Percentiles rank a stretch among this genome's conserved stretches.
Conservation (phyloP, 2,797 vertebrate genomes). For the Eleutherodactylus coqui region DNA sequence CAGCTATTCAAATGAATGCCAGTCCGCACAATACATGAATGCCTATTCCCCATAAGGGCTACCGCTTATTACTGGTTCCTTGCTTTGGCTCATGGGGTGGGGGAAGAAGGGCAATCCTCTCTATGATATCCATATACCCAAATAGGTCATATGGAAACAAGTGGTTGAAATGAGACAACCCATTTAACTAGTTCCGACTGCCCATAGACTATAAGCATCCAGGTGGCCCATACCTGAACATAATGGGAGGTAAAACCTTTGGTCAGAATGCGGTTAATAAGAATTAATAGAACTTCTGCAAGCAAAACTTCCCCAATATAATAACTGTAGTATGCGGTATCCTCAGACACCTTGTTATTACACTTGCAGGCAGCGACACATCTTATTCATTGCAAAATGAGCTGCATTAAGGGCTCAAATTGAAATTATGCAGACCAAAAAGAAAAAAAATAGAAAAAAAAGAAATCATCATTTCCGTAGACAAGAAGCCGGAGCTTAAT, state of each 20-base stretch:
- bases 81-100: too few relatives aligned
- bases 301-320: too few relatives aligned
- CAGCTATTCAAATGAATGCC: too few relatives aligned
- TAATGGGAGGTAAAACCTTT: too few relatives aligned
- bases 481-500: constrained; percentile 23
- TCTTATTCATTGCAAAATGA: background rate
- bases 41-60: too few relatives aligned
- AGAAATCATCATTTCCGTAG: constrained; percentile 15
- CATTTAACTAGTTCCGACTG: too few relatives aligned
- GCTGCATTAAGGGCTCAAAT: background rate
- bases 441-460: background rate
- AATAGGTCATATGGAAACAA: background rate
- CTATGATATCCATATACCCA: background rate
- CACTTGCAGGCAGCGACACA: background rate
- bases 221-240: too few relatives aligned
- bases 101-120: background rate
- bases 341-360: background rate
- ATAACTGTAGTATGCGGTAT: background rate
- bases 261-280: too few relatives aligned
- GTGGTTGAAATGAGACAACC: background rate
- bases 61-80: too few relatives aligned
- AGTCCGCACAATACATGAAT: too few relatives aligned
- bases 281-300: too few relatives aligned
- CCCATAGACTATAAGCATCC: too few relatives aligned
- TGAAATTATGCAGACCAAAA: background rate